phyloP scores from a whole-genome alignment of 2,888 invertebrate species.

The Agonopterix alstromeriana region DNA sequence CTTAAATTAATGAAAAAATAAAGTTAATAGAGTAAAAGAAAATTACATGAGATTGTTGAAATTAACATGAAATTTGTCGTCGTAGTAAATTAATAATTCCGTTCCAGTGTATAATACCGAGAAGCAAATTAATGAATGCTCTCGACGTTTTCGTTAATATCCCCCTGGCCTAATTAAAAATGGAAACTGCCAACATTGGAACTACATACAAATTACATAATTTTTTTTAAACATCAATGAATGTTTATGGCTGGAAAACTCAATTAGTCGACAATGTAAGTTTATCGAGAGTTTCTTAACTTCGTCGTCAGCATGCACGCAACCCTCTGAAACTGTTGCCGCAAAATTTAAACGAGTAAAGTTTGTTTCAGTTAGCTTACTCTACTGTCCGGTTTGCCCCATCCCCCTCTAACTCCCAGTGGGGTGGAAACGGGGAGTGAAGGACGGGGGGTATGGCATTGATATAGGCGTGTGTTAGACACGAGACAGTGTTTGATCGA shows the following conservation, averaged over 20 bases:
- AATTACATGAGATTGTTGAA: too few species aligned
- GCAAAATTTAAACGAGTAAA: constrained; percentile 76
- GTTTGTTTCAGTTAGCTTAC: constrained; percentile 66
- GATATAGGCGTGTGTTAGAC: constrained; percentile 51
- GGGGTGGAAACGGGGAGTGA: constrained; percentile 9
- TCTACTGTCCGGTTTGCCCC: constrained; percentile 53
- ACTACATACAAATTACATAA: too few species aligned
- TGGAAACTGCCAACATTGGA: too few species aligned
- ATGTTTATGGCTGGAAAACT: constrained; percentile 32
- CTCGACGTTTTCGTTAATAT: too few species aligned
- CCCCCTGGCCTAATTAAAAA: too few species aligned
- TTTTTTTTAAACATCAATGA: too few species aligned
- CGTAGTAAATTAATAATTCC: too few species aligned
- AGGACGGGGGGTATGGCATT: constrained; percentile 27
- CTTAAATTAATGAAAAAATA: too few species aligned
- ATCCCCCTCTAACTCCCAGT: constrained; percentile 15
- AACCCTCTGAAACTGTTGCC: constrained; percentile 52
- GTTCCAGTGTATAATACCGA: too few species aligned
- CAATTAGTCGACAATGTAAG: constrained; percentile 49
- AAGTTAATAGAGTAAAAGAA: too few species aligned
- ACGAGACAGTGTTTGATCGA: constrained; percentile 45
- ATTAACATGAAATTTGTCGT: too few species aligned
- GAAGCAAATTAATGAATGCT: too few species aligned
- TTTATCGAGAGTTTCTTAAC: constrained; percentile 46
- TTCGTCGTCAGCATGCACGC: constrained; percentile 53